Evolutionary conservation across 1,140 invertebrate genomes (phyloP).

Genomic region (Penaeus indicus): DNA sequence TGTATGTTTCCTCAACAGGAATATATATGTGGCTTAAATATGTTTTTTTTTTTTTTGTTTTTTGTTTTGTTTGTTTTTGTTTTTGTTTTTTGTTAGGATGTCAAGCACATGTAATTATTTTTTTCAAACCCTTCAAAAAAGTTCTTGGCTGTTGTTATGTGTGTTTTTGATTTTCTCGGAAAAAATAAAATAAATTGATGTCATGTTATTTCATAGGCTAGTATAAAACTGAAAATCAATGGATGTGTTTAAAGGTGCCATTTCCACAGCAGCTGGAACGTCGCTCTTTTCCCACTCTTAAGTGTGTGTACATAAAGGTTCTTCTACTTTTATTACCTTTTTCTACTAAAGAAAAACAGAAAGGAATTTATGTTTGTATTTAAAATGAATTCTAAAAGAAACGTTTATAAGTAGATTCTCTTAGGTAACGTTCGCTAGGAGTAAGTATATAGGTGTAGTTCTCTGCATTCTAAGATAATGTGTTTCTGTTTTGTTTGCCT

Average conservation of each 20-base stretch:
- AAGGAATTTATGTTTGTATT: slow-evolving; percentile 63
- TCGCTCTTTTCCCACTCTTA: slow-evolving; percentile 28
- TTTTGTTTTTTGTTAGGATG: no score
- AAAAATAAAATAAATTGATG: no score
- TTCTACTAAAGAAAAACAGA: slow-evolving; percentile 62
- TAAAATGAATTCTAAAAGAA: slow-evolving; percentile 64
- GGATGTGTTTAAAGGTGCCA: slow-evolving; percentile 35
- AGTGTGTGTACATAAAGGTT: slow-evolving; percentile 45
- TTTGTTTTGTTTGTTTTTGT: no score
- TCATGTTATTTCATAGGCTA: background rate
- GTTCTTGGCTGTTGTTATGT: no score
- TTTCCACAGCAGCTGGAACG: slow-evolving; percentile 32
- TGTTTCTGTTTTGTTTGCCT: slow-evolving; percentile 60
- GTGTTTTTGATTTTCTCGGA: no score
- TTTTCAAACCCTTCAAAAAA: no score
- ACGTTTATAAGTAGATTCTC: slow-evolving; percentile 63
- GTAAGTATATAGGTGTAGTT: slow-evolving; percentile 55
- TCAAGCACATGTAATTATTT: no score
- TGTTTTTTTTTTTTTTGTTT: no score
- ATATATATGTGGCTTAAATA: no score
- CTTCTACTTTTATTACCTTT: slow-evolving; percentile 59
- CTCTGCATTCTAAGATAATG: slow-evolving; percentile 48
- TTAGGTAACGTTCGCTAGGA: slow-evolving; percentile 59
- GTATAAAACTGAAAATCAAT: background rate
- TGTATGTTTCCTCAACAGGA: no score